Percentiles rank a stretch among this genome's conserved stretches.
phyloP scores from a whole-genome alignment of 2,797 vertebrate genomes.

The Crocodylus rhombifer region DNA sequence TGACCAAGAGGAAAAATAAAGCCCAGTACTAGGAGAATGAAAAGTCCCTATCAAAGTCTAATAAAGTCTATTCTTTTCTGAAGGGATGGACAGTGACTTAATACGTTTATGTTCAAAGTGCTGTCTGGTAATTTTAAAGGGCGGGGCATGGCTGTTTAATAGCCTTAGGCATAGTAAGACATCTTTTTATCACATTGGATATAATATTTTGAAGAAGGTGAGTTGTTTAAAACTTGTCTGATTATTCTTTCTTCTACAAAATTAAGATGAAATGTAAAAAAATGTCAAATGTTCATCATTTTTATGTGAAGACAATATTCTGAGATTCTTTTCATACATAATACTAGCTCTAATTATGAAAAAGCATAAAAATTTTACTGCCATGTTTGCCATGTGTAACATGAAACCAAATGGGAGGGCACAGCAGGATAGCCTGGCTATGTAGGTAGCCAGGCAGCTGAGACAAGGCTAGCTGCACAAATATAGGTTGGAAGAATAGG shows the following conservation, averaged over 20 bases:
- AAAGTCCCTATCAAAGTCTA: neutral
- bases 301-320: neutral
- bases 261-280: conserved; percentile 2
- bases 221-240: neutral
- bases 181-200: neutral
- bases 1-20: neutral
- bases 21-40: neutral
- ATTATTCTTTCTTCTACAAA: conserved; percentile 13
- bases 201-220: neutral
- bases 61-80: neutral
- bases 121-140: neutral
- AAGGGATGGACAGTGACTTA: neutral
- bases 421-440: no score
- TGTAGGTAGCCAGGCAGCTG: no score
- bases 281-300: neutral
- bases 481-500: no score
- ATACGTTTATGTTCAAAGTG: neutral
- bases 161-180: neutral
- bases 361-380: neutral
- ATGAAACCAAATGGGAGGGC: no score
- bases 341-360: neutral
- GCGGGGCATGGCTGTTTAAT: neutral
- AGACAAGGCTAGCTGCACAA: no score
- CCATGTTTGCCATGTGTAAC: no score
- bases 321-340: neutral